Evolutionary conservation across 2,113 vertebrate species (phyloP), one percentile per base, ranked within the genome.

Genomic region (Prinia subflava): DNA sequence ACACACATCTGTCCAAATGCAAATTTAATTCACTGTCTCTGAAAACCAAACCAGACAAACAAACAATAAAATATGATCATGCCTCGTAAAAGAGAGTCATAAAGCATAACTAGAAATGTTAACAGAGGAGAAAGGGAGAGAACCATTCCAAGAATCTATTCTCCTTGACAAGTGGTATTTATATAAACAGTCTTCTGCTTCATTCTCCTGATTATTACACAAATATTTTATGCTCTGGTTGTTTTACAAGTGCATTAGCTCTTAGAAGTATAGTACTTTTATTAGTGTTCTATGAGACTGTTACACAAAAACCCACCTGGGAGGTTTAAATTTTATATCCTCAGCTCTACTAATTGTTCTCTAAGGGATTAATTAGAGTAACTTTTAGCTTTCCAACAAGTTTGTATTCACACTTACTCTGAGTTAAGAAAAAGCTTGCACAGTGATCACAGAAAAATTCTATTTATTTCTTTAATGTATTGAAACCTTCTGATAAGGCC

Each of bases 321-420:
- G 95, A 98, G 91, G 63, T 89, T 95, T 94, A 91, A 94, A 95
- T 96, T 96, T 95, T 90, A 92, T 87, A 86, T 92, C 92, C 95
- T 93, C 83, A 95, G 85, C 91, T 96, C 75, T 91, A 87, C 50
- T 97, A 96, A 97, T 96, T 95, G 96, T 97, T 96, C 97, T 97
- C 97, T 50, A 88, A 94, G 97, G 98, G 89, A 96, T 97, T 97
- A 97, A 98, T 98, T 98, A 98, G 74, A 63, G 71, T 55, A 94
- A 91, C 81, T 68, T 96, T 96, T 76, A 84, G 82, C 68, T 96
- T 96, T 96, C 87, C 60, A 95, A 93, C 80, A 94, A 97, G 67
- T 83, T 85, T 93, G 53, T 89, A 44, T 9, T 84, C 90, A 97
- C 55, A 94, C 86, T 95, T 92, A 83, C 33, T 83, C 4, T 81